These are phyloP conservation scores for Ostrea edulis DNA, from an alignment of 1,140 invertebrate species.

Conservation along the genomic window DNA sequence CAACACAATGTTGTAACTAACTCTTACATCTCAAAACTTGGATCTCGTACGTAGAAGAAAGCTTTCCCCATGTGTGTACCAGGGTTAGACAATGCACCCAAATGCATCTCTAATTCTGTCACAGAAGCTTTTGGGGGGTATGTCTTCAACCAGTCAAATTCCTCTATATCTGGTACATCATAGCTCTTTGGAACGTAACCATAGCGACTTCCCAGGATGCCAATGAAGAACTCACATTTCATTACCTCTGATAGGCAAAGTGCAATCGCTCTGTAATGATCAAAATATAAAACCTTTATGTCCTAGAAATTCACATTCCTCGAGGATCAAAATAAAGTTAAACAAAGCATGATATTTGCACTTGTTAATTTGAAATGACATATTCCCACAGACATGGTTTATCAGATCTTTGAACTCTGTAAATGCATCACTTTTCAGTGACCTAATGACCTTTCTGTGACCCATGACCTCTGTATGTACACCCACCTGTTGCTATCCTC, in stretches of 20 bases:
- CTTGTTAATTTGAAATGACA: too few relatives aligned
- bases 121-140: conserved; percentile 78
- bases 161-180: conserved; percentile 69
- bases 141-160: conserved; percentile 78
- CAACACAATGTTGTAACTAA: too few relatives aligned
- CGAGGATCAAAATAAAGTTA: too few relatives aligned
- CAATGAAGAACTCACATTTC: conserved; percentile 80
- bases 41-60: conserved; percentile 79
- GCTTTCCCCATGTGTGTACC: conserved; percentile 67
- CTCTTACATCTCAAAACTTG: conserved; percentile 68
- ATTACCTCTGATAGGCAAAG: conserved; percentile 79
- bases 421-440: too few relatives aligned
- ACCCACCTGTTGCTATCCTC: conserved; percentile 68
- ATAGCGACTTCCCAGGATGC: conserved; percentile 80
- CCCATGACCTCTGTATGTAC: conserved; percentile 66
- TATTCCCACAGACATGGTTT: too few relatives aligned
- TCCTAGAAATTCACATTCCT: too few relatives aligned
- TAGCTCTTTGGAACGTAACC: conserved; percentile 76
- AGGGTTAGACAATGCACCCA: conserved; percentile 72
- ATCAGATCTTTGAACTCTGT: too few relatives aligned
- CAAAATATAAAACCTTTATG: conserved; percentile 29
- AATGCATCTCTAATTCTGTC: conserved; percentile 80
- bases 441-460: background rate
- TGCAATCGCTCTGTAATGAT: conserved; percentile 74
- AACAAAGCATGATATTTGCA: too few relatives aligned